Evolutionary conservation across 2,797 vertebrate species (phyloP), one percentile per base, ranked within the genome.

Genomic region (Huso huso): DNA sequence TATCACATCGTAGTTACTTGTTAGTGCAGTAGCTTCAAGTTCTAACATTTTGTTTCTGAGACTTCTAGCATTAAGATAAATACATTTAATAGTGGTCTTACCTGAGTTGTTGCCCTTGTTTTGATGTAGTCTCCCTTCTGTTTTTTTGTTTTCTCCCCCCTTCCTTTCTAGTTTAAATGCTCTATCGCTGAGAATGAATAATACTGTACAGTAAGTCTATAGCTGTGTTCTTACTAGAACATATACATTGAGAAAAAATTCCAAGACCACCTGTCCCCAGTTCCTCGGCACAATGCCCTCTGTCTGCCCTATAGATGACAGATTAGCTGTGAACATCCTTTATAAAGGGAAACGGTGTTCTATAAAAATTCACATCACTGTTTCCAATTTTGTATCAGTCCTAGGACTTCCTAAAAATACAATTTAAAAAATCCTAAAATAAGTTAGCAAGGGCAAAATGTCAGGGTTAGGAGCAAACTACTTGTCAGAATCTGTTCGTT

Each of bases 281-380:
- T 87, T 89, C 87, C 87, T 86, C 15, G 72, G 73, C 58, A 66
- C 76, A 64, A 77, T 90, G 89, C 86, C 90, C 89, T 84, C 89
- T 89, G 87, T 83, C 87, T 91, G 89, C 86, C 87, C 83, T 79
- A 82, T 82, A 84, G 84, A 88, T 94, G 92, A 96, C 91, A 94
- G 93, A 95, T 93, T 88, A 90, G 88, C 89, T 88, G 90, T 87
- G 92, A 91, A 96, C 94, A 95, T 95, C 93, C 95, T 96, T 87
- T 90, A 84, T 88, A 76, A 83, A 84, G 92, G 95, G 95, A 97
- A 96, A 84, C 80, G 75, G 74, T 76, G 85, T 89, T 91, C 89
- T 92, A 92, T 90, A 90, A 93, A 37, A 94, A 94, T 91, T 92
- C 90, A 89, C 93, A 95, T 90, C 87, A 87, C 81, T 82, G 59